Evolutionary conservation across 1,140 invertebrate genomes (phyloP).

Genomic region (Venturia canescens): DNA sequence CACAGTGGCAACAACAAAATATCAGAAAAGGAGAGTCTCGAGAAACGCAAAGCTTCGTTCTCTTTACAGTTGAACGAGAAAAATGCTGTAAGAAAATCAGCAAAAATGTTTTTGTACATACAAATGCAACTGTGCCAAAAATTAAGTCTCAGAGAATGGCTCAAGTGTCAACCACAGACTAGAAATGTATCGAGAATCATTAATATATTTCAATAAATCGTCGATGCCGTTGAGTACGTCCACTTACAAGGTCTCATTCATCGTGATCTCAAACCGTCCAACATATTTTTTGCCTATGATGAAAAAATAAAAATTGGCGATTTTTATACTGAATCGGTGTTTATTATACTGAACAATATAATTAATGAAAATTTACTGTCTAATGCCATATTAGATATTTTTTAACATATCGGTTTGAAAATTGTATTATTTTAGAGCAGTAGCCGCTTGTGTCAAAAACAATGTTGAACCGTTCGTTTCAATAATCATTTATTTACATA

Average conservation of each 20-base stretch:
- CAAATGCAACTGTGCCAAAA: conserved; percentile 97
- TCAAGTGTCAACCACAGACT: conserved; percentile 77
- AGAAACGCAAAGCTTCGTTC: conserved; percentile 54
- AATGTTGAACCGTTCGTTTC: too few relatives aligned
- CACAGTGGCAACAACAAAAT: neutral
- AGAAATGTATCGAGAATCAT: conserved; percentile 79
- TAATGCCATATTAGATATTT: neutral
- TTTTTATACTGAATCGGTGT: too few relatives aligned
- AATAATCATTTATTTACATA: too few relatives aligned
- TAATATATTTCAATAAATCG: conserved; percentile 94
- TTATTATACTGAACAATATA: neutral
- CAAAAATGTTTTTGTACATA: conserved; percentile 91
- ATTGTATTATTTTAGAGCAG: neutral
- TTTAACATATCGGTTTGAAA: neutral
- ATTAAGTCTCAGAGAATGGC: conserved; percentile 94
- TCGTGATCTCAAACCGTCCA: conserved; percentile 97
- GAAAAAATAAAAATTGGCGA: conserved; percentile 96
- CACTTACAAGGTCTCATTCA: conserved; percentile 95
- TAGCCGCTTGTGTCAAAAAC: neutral
- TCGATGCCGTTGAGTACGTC: conserved; percentile 96
- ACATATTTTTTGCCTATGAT: conserved; percentile 96
- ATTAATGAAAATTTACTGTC: neutral
- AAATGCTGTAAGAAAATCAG: conserved; percentile 58
- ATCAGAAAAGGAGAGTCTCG: conserved; percentile 33
- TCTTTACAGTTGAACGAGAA: conserved; percentile 72